Conservation (phyloP, 2,113 vertebrate genomes). For the Epinephelus lanceolatus region DNA sequence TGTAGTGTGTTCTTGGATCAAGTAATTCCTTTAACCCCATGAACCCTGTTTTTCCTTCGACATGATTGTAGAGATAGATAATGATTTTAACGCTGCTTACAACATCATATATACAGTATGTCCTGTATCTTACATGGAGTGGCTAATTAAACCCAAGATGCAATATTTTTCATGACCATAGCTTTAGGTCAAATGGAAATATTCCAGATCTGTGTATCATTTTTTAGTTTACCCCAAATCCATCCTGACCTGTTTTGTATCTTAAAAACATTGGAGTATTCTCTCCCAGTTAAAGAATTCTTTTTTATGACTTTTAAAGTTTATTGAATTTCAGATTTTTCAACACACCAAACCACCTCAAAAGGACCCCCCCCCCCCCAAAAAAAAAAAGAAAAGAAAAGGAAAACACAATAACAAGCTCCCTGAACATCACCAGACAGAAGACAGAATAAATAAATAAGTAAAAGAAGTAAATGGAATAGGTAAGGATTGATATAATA, state of each 20-base stretch:
- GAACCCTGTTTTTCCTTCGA: constrained; percentile 1
- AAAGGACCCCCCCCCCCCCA: too few relatives aligned
- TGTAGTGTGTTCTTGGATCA: not conserved
- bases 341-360: too few relatives aligned
- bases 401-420: too few relatives aligned
- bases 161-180: not conserved
- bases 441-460: too few relatives aligned
- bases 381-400: too few relatives aligned
- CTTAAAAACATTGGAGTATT: not conserved
- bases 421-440: too few relatives aligned
- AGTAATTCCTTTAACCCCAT: constrained; percentile 20
- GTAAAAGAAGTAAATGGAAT: too few relatives aligned
- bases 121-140: not conserved
- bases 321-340: too few relatives aligned
- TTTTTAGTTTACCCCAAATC: not conserved
- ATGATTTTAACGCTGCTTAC: not conserved
- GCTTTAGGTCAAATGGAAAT: not conserved
- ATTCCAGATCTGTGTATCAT: not conserved
- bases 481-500: too few relatives aligned
- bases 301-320: too few relatives aligned
- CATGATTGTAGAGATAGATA: not conserved
- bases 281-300: not conserved
- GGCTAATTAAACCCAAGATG: not conserved
- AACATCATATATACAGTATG: not conserved
- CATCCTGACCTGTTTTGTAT: not conserved